A percentile compares a stretch with the other conserved stretches of the same genome.
Evolutionary conservation across 2,797 vertebrate species (phyloP).

Genomic region (Gymnocypris eckloni): DNA sequence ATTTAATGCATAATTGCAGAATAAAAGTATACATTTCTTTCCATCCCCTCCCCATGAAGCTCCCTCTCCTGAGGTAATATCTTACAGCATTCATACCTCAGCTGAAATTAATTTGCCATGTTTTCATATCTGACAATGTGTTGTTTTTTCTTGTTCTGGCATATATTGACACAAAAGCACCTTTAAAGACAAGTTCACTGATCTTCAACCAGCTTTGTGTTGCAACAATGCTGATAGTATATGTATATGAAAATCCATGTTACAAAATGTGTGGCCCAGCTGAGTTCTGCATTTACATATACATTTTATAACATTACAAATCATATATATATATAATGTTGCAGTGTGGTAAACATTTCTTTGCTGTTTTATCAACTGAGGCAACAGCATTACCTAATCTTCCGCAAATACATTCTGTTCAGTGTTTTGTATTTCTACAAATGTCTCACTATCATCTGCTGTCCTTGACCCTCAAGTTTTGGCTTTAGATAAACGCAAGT

Average conservation of each 20-base stretch:
- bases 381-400: slow-evolving; percentile 9
- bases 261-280: neutral
- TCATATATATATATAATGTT: neutral
- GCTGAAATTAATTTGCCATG: neutral
- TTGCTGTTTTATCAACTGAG: neutral
- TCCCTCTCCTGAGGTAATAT: neutral
- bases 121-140: neutral
- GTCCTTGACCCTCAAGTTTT: neutral
- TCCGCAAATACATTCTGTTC: neutral
- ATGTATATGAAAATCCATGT: neutral
- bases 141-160: neutral
- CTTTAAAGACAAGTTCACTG: neutral
- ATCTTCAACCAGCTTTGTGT: neutral
- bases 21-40: neutral
- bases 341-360: neutral
- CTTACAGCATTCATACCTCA: neutral
- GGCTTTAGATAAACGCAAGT: neutral
- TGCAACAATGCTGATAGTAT: neutral
- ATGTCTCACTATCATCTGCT: neutral
- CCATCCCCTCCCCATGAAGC: neutral
- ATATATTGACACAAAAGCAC: neutral
- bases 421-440: slow-evolving; percentile 22
- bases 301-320: too few species aligned
- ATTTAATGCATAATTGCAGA: neutral
- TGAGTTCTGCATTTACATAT: too few species aligned